Evolutionary conservation across 2,888 invertebrate genomes (phyloP), one percentile per base, ranked within the genome.

Genomic region (Chironomus tentans): DNA sequence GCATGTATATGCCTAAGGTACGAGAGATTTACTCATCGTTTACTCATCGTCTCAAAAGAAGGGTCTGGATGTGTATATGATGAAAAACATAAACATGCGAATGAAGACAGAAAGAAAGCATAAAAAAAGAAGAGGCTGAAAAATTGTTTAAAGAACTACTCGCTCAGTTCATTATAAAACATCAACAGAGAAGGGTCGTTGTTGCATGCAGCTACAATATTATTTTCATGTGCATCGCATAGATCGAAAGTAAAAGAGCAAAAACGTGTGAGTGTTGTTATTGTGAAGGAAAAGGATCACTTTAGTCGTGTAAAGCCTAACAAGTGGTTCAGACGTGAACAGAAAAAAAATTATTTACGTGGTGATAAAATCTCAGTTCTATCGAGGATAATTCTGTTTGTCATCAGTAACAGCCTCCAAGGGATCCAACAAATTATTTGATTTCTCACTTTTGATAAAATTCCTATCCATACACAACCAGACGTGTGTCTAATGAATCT

Each of bases 311-410:
- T 38, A 72, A 22, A 74, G 74, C 47, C 22, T 65, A 74, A 74
- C 74, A 74, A 74, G 74, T 74, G 74, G 68, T 74, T 46, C n/a
- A 65, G 72, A 72, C 62, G 62, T 72, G 28, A 28, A 62, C n/a
- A n/a, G n/a, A n/a, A n/a, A n/a, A n/a, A n/a, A n/a, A n/a, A n/a
- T n/a, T n/a, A n/a, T n/a, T n/a, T n/a, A n/a, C n/a, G n/a, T n/a
- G n/a, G 48, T 68, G 74, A 74, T 74, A 74, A 74, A 74, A 74
- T 74, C 74, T 47, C 6, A 28, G 28, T 28, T 28, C n/a, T 6
- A 28, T 4, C 5, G 10, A 10, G 7, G 10, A 10, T 38, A 38
- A 38, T 38, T 38, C 10, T 38, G 38, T 38, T 38, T 38, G 10
- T 38, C 38, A 38, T 38, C 38, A 38, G 38, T 10, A 38, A 38